Evolutionary conservation across 35 echinoderm and acorn worm species (phyloP), one percentile per base, ranked within the genome.

Genomic region (Diadema setosum): DNA sequence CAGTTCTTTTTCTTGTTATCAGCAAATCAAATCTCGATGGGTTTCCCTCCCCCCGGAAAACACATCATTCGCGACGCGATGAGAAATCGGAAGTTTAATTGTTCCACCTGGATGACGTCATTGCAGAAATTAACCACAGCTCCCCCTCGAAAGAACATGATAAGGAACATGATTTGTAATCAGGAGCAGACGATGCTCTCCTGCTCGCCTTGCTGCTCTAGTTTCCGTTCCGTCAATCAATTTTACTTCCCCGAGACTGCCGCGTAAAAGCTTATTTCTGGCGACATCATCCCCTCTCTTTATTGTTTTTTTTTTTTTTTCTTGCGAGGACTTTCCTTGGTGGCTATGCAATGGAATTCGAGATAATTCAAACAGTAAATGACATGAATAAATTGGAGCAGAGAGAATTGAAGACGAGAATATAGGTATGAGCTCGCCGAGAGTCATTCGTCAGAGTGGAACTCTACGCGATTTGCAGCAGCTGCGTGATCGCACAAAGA

Each of bases 91-190:
- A 78, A 35, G 73, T 78, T 42, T 12, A 78, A 39, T 78, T 78
- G 73, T 78, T 78, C 33, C 73, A 78, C 73, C 73, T 78, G 73
- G 39, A 78, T 78, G 73, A 78, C 73, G 73, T 78, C 73, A 78
- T 78, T n/a, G n/a, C 1, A 42, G 73, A 78, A 78, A 67, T 67
- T 67, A 67, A 67, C 63, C 63, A 29, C 63, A 67, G 63, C 30
- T 33, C 63, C 30, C 37, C 7, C 37, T n/a, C 26, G n/a, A n/a
- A n/a, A n/a, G n/a, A 67, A 67, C 63, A 67, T 67, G 63, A 67
- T 67, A 26, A 31, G 30, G 63, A 67, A 67, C 63, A 67, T 67
- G 63, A 67, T 2, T 11, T 7, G 4, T 67, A 67, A 67, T 67
- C 17, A 33, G 63, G 15, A 1, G 63, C 63, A 67, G 63, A 67